These are phyloP conservation scores for Nudaria mundana DNA, from an alignment of 2,888 invertebrate species.

Conservation along the genomic window DNA sequence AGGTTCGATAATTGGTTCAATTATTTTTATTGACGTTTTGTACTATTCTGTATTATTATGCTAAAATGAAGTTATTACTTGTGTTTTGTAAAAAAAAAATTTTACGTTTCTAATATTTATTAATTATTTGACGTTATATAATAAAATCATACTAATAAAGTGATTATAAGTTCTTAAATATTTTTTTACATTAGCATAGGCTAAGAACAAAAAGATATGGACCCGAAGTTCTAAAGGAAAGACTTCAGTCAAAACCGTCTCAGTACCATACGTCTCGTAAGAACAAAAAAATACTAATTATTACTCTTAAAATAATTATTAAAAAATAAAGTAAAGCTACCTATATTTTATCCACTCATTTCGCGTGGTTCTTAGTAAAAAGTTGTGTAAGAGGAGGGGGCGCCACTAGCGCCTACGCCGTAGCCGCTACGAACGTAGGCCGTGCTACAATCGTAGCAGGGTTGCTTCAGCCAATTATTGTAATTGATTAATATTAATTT, in stretches of 20 bases:
- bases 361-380: slow-evolving; percentile 79
- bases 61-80: no score
- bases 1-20: slow-evolving; percentile 52
- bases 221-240: no score
- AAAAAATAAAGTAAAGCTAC: slow-evolving; percentile 65
- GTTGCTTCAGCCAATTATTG: slow-evolving; percentile 31
- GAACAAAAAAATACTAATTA: slow-evolving; percentile 25
- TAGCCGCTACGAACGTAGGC: slow-evolving; percentile 52
- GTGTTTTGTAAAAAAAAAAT: no score
- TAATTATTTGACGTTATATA: no score
- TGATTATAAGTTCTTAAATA: no score
- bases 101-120: no score
- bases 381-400: slow-evolving; percentile 66
- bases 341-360: slow-evolving; percentile 79
- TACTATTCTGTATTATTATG: no score
- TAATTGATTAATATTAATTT: slow-evolving; percentile 29
- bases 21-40: neutral
- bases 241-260: no score
- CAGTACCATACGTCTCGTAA: no score
- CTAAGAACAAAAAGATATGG: no score
- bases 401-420: slow-evolving; percentile 56
- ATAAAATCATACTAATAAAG: no score
- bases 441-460: slow-evolving; percentile 46
- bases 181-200: no score
- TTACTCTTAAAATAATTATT: slow-evolving; percentile 22